Evolutionary conservation across 2,888 invertebrate genomes (phyloP).

Genomic region (Coenonympha arcania): DNA sequence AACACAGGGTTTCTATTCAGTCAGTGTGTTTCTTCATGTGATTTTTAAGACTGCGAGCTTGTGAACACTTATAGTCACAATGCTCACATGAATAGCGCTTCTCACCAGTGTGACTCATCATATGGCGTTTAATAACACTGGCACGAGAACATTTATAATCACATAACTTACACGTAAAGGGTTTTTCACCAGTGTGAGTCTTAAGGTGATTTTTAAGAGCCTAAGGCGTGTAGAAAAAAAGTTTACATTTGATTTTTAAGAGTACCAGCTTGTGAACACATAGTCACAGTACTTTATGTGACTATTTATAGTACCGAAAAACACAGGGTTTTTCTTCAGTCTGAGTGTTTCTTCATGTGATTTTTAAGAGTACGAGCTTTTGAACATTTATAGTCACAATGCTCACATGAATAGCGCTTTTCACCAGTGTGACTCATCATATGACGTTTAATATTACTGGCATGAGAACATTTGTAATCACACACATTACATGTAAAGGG

Average conservation of each 20-base stretch:
- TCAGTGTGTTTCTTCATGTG: neutral
- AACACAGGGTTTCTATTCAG: too few species aligned
- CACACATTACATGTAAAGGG: neutral
- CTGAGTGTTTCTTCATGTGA: too few species aligned
- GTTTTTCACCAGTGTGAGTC: neutral
- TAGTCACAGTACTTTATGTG: too few species aligned
- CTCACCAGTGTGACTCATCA: neutral
- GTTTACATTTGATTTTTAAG: too few species aligned
- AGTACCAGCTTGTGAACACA: too few species aligned
- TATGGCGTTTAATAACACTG: neutral
- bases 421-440: neutral
- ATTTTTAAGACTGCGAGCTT: neutral
- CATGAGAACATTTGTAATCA: neutral
- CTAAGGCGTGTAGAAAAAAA: too few species aligned
- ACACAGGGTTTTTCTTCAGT: too few species aligned
- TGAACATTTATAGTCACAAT: neutral
- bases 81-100: neutral
- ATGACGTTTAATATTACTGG: neutral
- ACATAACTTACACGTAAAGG: neutral
- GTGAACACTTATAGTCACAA: neutral
- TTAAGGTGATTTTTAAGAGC: too few species aligned
- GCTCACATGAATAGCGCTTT: neutral
- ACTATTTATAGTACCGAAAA: too few species aligned
- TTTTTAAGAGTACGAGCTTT: neutral
- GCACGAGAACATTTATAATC: neutral